Base-by-base conservation (phyloP, 2,888 invertebrate genomes). In the Volucella zonaria region DNA sequence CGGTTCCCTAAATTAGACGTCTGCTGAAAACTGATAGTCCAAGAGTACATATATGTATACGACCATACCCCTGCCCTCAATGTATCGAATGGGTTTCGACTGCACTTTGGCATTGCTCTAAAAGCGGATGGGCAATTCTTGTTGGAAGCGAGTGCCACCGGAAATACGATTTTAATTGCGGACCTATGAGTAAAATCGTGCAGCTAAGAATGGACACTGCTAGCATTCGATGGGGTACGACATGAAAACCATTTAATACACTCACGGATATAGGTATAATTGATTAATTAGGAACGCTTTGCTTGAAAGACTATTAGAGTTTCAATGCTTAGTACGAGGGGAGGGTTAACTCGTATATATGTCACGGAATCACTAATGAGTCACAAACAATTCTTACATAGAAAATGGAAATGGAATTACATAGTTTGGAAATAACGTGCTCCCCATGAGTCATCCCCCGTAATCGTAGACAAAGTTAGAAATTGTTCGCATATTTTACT, bases 141-240 rank as follows among this genome's bases (percentile, higher is more conserved):
- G 15, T 49, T 15, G 23, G 11, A 40, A 54, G 23, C 14, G 14
- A 42, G 12, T 15, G 51, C 67, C 10, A 45, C 82, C 79, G 82
- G 82, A 83, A 79, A 68, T 74, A 47, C 68, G 3, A 59, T 56
- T 54, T 81, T 71, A 79, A 82, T 79, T 70, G 70, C 64, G 75
- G 79, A 73, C 79, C 66, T 52, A 83, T 79, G 74, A 78, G 61
- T 6, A 2, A 6, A 6, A 31, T 31, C 31, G 31, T 6, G 4
- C 6, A 67, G 15, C 18, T 43, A 68, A 38, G 56, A 71, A 59
- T 56, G 74, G 54, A 15, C 40, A 52, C 12, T 42, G 1, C 54
- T 42, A 31, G 23, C 14, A 51, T 54, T 38, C 23, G 23, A 40
- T 8, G 23, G 40, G 38, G 47, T 54, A 61, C 18, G 52, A 67